phyloP scores from a whole-genome alignment of 2,113 vertebrate species.

The Plecturocebus donacophilus region DNA sequence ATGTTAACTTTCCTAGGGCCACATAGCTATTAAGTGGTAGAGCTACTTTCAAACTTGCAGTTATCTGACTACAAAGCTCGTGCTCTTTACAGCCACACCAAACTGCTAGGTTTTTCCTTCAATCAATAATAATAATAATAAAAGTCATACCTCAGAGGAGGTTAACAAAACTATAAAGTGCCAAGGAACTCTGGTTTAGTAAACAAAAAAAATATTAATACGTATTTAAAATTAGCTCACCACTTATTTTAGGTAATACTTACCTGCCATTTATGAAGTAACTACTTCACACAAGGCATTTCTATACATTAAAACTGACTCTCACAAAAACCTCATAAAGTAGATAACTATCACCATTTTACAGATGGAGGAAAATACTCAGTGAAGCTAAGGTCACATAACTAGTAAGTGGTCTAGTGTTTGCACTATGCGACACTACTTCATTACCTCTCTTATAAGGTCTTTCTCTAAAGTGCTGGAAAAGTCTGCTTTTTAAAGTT shows the following conservation, averaged over 20 bases:
- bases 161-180: constrained; percentile 25
- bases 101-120: not conserved
- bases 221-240: constrained; percentile 14
- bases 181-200: not conserved
- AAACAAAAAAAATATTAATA: not conserved
- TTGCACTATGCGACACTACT: not conserved
- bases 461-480: not conserved
- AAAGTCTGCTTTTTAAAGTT: constrained; percentile 30
- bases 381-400: not conserved
- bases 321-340: constrained; percentile 2
- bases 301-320: constrained; percentile 3
- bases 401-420: not conserved
- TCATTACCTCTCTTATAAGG: not conserved
- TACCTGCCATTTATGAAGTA: constrained; percentile 43
- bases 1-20: not conserved
- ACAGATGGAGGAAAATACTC: not conserved
- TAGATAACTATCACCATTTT: constrained; percentile 34
- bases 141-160: constrained; percentile 33
- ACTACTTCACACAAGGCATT: not conserved
- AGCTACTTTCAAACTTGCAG: not conserved
- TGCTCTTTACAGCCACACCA: not conserved
- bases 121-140: not conserved
- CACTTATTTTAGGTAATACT: constrained; percentile 50
- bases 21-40: not conserved
- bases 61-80: not conserved